Conservation (phyloP, 2,797 vertebrate species). For the Tragopan temminckii region DNA sequence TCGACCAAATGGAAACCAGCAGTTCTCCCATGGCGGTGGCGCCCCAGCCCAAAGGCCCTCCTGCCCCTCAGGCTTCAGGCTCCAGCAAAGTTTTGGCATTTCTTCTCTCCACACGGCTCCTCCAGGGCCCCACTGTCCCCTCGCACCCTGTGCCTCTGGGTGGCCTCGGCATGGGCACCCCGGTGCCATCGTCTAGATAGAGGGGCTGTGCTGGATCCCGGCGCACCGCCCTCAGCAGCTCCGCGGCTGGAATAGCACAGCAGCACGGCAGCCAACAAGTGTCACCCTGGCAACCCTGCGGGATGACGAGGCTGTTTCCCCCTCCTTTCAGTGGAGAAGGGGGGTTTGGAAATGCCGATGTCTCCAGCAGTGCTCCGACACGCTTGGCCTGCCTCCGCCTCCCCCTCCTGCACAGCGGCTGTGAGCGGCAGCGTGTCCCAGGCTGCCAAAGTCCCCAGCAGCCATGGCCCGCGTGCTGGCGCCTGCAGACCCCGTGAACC, state of each 20-base stretch:
- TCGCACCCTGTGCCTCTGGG: not conserved
- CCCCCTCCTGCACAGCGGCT: not conserved
- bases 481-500: fast-evolving
- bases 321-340: not conserved
- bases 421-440: not conserved
- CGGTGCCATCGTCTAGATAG: not conserved
- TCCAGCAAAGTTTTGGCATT: constrained; percentile 1
- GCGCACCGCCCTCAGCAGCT: not conserved
- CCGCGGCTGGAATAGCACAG: fast-evolving
- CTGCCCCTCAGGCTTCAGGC: not conserved
- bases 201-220: not conserved
- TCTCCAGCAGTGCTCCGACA: not conserved
- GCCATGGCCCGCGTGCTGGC: fast-evolving
- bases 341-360: not conserved
- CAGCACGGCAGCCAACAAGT: not conserved
- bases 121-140: not conserved
- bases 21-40: not conserved
- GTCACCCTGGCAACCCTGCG: constrained; percentile 2
- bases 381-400: fast-evolving
- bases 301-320: not conserved
- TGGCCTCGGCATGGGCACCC: not conserved
- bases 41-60: not conserved
- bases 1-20: constrained; percentile 38
- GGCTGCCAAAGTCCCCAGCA: not conserved
- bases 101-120: not conserved